Evolutionary conservation across 2,888 invertebrate species (phyloP).

Genomic region (Phortica okadai): DNA sequence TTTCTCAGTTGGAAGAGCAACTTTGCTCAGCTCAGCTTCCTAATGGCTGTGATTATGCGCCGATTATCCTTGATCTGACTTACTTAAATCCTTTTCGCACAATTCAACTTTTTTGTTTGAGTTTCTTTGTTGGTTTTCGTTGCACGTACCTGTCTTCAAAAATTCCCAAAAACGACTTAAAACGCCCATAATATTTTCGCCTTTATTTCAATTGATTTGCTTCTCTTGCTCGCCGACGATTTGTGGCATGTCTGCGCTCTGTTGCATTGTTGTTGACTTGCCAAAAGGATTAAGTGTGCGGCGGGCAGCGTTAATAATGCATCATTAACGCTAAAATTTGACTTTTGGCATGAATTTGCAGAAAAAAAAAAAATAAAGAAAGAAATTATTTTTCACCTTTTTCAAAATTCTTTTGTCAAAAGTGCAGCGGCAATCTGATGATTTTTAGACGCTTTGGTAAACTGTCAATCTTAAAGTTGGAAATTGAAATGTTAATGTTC

Average conservation of each 20-base stretch:
- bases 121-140: slow-evolving; percentile 45
- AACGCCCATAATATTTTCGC: slow-evolving; percentile 31
- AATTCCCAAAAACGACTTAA: slow-evolving; percentile 39
- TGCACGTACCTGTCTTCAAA: background rate
- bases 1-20: background rate
- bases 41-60: slow-evolving; percentile 70
- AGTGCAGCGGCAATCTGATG: background rate
- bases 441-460: background rate
- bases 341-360: slow-evolving; percentile 62
- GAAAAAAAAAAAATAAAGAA: too few relatives aligned
- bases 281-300: slow-evolving; percentile 68
- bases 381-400: slow-evolving; percentile 2
- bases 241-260: slow-evolving; percentile 32
- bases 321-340: slow-evolving; percentile 74
- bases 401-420: background rate
- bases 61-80: slow-evolving; percentile 64
- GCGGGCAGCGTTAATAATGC: slow-evolving; percentile 71
- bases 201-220: background rate
- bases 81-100: slow-evolving; percentile 20
- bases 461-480: background rate
- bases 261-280: slow-evolving; percentile 62
- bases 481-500: background rate
- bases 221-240: background rate
- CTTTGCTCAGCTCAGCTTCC: slow-evolving; percentile 51
- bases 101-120: slow-evolving; percentile 28